These are phyloP conservation scores for Dendrolimus houi DNA, from an alignment of 2,888 invertebrate species.

Conservation along the genomic window DNA sequence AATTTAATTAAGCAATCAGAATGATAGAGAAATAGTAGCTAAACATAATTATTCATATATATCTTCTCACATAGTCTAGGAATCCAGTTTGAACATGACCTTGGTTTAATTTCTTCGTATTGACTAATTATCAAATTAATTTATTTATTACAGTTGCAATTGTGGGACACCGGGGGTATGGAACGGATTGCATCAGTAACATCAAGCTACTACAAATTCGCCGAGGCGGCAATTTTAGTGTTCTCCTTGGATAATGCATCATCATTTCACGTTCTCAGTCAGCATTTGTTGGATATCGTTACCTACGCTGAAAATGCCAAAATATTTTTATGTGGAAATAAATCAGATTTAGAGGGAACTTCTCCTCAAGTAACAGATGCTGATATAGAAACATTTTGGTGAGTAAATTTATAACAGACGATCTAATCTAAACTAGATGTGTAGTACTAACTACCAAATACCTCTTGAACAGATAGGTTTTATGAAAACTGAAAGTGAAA, in stretches of 20 bases:
- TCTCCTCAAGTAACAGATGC: constrained; percentile 88
- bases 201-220: constrained; percentile 96
- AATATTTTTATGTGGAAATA: constrained; percentile 96
- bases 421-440: too few species aligned
- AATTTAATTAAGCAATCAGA: too few species aligned
- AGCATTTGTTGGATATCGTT: constrained; percentile 94
- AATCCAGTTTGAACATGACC: background rate
- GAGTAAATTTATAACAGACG: constrained; percentile 20
- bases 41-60: too few species aligned
- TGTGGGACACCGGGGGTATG: constrained; percentile 99
- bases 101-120: background rate
- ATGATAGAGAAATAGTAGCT: too few species aligned
- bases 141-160: constrained; percentile 81
- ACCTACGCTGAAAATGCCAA: constrained; percentile 96
- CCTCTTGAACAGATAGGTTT: too few species aligned
- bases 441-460: too few species aligned
- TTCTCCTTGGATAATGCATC: constrained; percentile 94
- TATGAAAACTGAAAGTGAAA: too few species aligned
- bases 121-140: background rate
- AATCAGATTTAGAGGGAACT: constrained; percentile 85
- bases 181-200: constrained; percentile 96
- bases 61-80: background rate
- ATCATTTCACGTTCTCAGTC: constrained; percentile 93
- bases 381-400: constrained; percentile 93
- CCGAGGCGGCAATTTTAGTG: constrained; percentile 94